Percentiles rank a stretch among this genome's conserved stretches.
phyloP scores from a whole-genome alignment of 2,113 vertebrate species.

The Vulpes vulpes region DNA sequence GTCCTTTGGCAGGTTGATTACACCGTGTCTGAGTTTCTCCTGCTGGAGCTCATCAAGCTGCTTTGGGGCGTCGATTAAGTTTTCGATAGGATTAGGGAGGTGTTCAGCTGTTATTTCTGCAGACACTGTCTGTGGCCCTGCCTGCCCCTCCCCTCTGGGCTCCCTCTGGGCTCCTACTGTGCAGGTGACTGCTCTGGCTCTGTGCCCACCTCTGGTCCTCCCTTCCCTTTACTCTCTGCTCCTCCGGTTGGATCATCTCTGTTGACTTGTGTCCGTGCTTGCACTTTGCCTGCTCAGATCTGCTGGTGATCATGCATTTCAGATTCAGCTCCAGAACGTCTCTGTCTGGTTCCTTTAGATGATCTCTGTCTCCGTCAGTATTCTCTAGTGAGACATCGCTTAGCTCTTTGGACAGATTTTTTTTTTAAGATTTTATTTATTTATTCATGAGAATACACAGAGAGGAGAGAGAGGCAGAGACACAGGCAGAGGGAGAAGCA shows the following conservation, averaged over 20 bases:
- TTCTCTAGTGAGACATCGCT: not conserved
- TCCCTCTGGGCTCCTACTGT: not conserved
- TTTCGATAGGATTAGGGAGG: not conserved
- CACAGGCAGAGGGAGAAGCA: too few species aligned
- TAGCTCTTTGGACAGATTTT: not conserved
- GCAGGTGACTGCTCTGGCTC: not conserved
- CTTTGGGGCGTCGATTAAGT: not conserved
- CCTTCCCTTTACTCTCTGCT: too few species aligned
- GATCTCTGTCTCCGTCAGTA: not conserved
- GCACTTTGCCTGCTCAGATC: not conserved
- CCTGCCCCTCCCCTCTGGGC: not conserved
- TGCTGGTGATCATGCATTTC: not conserved
- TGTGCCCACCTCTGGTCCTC: not conserved
- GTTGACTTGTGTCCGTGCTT: not conserved
- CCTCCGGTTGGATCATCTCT: not conserved
- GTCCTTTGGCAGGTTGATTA: not conserved
- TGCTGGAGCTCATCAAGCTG: not conserved
- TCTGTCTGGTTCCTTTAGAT: not conserved
- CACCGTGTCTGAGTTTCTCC: not conserved
- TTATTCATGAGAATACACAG: too few species aligned
- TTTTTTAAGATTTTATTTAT: too few species aligned
- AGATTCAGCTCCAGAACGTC: not conserved
- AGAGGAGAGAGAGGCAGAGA: too few species aligned
- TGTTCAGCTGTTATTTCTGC: not conserved
- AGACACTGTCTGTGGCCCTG: not conserved